A percentile compares a stretch with the other conserved stretches of the same genome.
phyloP scores from a whole-genome alignment of 2,113 vertebrate species.

The Equus quagga region DNA sequence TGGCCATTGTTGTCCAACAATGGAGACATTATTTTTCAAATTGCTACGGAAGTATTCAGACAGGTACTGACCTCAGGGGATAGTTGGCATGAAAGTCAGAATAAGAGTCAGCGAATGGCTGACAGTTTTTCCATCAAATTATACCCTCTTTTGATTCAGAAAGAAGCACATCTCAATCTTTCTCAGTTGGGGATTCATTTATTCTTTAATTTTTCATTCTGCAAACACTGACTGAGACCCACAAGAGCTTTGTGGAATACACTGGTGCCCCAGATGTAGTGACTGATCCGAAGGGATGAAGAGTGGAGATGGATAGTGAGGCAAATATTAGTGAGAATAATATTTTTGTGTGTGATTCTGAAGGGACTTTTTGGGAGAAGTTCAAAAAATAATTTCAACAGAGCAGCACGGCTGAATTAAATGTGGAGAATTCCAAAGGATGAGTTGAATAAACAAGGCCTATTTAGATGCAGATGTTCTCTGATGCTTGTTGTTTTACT shows the following conservation, averaged over 20 bases:
- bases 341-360: not conserved
- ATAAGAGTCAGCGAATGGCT: not conserved
- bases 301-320: not conserved
- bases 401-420: not conserved
- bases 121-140: not conserved
- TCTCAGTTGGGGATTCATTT: not conserved
- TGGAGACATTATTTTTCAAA: not conserved
- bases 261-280: not conserved
- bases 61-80: not conserved
- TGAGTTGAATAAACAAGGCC: not conserved
- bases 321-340: not conserved
- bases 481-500: not conserved
- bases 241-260: not conserved
- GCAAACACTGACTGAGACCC: not conserved
- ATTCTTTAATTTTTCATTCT: not conserved
- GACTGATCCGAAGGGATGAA: not conserved
- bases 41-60: not conserved
- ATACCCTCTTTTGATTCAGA: not conserved
- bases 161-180: not conserved
- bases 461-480: not conserved
- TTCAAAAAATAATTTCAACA: not conserved
- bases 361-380: not conserved
- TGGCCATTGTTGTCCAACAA: not conserved
- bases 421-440: not conserved
- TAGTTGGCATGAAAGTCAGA: not conserved